phyloP scores from a whole-genome alignment of 1,140 invertebrate genomes.

The Eupeodes corollae region DNA sequence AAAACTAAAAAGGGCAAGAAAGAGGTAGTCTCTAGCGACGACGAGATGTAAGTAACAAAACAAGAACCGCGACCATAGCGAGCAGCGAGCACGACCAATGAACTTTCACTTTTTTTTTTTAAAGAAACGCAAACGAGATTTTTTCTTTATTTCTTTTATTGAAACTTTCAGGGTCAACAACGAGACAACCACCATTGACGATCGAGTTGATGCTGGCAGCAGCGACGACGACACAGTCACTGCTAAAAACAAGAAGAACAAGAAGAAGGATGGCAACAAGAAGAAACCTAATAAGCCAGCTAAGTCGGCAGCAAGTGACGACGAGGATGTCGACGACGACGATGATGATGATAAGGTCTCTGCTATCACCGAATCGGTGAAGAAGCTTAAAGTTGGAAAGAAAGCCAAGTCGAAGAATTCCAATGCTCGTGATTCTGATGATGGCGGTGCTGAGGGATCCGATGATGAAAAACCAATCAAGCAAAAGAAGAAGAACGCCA shows the following conservation, averaged over 20 bases:
- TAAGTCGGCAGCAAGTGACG: not conserved
- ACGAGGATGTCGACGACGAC: conserved; percentile 15
- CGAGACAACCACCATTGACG: conserved; percentile 1
- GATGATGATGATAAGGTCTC: conserved; percentile 14
- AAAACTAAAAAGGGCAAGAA: conserved; percentile 39
- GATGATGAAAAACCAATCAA: conserved; percentile 24
- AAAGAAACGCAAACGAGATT: not conserved
- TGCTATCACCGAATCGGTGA: conserved; percentile 18
- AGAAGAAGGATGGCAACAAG: conserved; percentile 19
- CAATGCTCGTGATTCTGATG: conserved; percentile 12
- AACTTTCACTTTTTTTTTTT: conserved; percentile 4
- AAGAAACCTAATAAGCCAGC: conserved; percentile 7
- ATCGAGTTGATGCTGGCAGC: not conserved
- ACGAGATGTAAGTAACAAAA: conserved; percentile 28
- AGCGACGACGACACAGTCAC: conserved; percentile 18
- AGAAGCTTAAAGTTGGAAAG: conserved; percentile 25
- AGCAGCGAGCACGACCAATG: conserved; percentile 10
- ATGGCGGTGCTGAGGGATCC: conserved; percentile 33
- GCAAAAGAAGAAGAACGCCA: conserved; percentile 39
- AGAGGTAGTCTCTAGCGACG: conserved; percentile 35
- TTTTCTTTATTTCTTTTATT: conserved; percentile 17
- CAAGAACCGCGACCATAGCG: not conserved
- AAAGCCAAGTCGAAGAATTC: conserved; percentile 5
- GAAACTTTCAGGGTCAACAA: not conserved
- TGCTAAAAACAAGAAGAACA: conserved; percentile 31